These are phyloP conservation scores for Drosophila formosana DNA, from an alignment of 2,888 invertebrate species.

Conservation along the genomic window DNA sequence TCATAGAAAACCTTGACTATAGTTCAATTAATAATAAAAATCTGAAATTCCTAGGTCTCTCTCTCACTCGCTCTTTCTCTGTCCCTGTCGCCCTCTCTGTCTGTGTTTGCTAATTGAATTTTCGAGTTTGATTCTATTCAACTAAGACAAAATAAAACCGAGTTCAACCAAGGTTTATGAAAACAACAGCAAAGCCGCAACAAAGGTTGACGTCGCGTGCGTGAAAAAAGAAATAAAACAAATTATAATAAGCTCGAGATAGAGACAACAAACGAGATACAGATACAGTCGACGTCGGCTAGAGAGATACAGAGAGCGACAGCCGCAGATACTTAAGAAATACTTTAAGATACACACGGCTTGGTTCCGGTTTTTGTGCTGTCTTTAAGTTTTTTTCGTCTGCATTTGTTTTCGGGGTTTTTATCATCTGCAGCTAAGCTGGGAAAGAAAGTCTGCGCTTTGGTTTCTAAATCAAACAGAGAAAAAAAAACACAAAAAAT, in stretches of 20 bases:
- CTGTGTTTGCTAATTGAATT: conserved; percentile 64
- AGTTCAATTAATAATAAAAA: conserved; percentile 74
- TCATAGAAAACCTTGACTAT: conserved; percentile 65
- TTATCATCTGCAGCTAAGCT: conserved; percentile 19
- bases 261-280: conserved; percentile 41
- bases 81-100: conserved; percentile 22
- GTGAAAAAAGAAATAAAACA: conserved; percentile 44
- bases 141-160: conserved; percentile 32
- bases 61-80: conserved; percentile 20
- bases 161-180: conserved; percentile 42
- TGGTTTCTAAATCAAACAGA: conserved; percentile 63
- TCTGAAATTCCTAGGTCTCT: conserved; percentile 52
- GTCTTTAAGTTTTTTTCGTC: background rate
- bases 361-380: conserved; percentile 50
- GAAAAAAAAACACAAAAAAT: background rate
- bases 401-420: background rate
- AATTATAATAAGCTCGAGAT: conserved; percentile 52
- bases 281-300: conserved; percentile 1
- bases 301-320: conserved; percentile 16
- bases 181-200: conserved; percentile 33
- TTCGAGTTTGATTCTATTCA: conserved; percentile 54
- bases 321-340: conserved; percentile 13
- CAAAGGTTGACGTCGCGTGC: conserved; percentile 56
- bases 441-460: conserved; percentile 52
- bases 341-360: conserved; percentile 21